phyloP scores from a whole-genome alignment of 2,888 invertebrate genomes.

The Drosophila maculinotata region DNA sequence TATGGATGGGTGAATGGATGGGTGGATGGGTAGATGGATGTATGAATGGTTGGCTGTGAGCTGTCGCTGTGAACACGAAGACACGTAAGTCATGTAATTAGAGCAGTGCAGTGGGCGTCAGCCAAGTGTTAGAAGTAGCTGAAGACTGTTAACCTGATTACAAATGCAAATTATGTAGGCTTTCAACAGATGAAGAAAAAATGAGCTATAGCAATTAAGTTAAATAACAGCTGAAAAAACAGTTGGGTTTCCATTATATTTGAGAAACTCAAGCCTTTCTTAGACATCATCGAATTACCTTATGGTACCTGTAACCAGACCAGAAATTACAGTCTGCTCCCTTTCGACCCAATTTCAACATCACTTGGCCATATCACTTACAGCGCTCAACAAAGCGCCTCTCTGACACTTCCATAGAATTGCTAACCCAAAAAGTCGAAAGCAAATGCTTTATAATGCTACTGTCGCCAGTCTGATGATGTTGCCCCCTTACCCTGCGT shows the following conservation, averaged over 20 bases:
- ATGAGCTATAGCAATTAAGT: neutral
- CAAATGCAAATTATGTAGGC: slow-evolving; percentile 52
- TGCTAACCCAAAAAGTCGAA: slow-evolving; percentile 47
- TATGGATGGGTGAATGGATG: slow-evolving; percentile 1
- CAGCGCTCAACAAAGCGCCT: slow-evolving; percentile 24
- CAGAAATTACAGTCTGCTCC: slow-evolving; percentile 18
- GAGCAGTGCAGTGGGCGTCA: slow-evolving; percentile 31
- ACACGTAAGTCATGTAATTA: slow-evolving; percentile 37
- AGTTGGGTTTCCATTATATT: no score
- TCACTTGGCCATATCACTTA: slow-evolving; percentile 36
- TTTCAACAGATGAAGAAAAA: neutral
- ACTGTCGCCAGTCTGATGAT: slow-evolving; percentile 64
- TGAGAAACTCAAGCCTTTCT: neutral
- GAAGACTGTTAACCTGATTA: slow-evolving; percentile 55
- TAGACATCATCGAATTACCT: neutral
- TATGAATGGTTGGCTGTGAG: slow-evolving; percentile 21
- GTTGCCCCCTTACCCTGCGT: slow-evolving; percentile 5
- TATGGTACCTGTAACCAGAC: neutral
- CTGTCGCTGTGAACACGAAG: slow-evolving; percentile 6
- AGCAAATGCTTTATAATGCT: slow-evolving; percentile 69
- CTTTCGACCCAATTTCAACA: slow-evolving; percentile 28
- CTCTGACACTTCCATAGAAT: slow-evolving; percentile 63
- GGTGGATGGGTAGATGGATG: slow-evolving; percentile 1
- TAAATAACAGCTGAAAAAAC: neutral
- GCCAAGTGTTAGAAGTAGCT: slow-evolving; percentile 13